A percentile compares a stretch with the other conserved stretches of the same genome.
Evolutionary conservation across 1,140 invertebrate genomes (phyloP).

Genomic region (Tetragnatha versicolor): DNA sequence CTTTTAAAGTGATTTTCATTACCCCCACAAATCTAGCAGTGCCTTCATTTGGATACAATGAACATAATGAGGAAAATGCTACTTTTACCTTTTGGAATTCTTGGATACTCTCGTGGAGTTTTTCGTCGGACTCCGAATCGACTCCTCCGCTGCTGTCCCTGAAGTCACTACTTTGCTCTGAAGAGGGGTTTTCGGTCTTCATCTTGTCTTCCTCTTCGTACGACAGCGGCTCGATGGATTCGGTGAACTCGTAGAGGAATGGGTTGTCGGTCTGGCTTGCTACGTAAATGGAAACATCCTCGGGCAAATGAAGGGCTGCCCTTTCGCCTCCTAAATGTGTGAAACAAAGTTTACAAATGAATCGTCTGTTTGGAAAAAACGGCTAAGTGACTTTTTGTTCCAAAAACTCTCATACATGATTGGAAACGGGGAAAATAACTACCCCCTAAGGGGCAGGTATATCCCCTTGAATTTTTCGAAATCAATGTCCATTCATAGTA

Average conservation of each 20-base stretch:
- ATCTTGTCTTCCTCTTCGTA: neutral
- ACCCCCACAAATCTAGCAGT: no score
- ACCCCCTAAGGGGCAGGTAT: no score
- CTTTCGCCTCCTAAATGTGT: slow-evolving; percentile 28
- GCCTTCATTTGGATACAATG: no score
- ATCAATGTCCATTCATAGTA: no score
- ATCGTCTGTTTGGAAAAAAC: no score
- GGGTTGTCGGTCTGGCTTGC: slow-evolving; percentile 16
- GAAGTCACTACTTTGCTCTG: neutral
- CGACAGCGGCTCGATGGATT: slow-evolving; percentile 13
- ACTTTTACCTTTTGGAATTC: slow-evolving; percentile 26
- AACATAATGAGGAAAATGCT: no score
- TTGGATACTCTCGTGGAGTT: neutral
- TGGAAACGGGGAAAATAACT: no score
- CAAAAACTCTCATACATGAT: no score
- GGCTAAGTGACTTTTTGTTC: no score
- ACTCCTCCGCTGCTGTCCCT: neutral
- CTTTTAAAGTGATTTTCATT: no score
- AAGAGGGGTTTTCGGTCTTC: neutral
- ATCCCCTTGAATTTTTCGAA: no score
- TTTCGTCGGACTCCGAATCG: slow-evolving; percentile 27
- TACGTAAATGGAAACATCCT: slow-evolving; percentile 11
- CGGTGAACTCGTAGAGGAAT: slow-evolving; percentile 15
- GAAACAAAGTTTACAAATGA: no score
- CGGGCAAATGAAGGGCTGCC: slow-evolving; percentile 31